Conservation (phyloP, 2,113 vertebrate species). For the Caracal caracal region DNA sequence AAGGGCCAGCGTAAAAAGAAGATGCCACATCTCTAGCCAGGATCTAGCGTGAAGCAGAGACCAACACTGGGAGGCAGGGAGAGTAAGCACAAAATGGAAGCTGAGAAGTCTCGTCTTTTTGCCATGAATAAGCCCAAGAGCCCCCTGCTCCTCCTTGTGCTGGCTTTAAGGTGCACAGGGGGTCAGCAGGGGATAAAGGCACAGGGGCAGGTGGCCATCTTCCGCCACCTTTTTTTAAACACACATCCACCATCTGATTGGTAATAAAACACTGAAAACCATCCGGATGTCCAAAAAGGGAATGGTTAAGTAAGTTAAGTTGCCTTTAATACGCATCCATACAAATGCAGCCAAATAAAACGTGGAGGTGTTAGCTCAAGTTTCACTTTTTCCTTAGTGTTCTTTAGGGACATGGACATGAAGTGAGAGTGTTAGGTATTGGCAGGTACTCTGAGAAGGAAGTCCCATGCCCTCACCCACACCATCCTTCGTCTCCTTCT, state of each 20-base stretch:
- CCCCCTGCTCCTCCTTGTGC: too few relatives aligned
- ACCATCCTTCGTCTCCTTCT: neutral
- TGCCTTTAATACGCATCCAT: neutral
- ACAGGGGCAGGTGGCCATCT: neutral
- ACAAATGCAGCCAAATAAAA: neutral
- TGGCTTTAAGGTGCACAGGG: neutral
- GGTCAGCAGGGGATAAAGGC: neutral
- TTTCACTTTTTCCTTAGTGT: neutral
- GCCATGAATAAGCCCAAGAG: neutral
- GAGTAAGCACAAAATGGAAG: neutral
- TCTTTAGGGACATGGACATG: neutral
- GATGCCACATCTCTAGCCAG: neutral
- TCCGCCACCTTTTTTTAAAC: neutral
- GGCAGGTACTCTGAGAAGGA: neutral
- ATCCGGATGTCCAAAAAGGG: neutral
- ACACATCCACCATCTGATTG: neutral
- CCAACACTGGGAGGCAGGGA: neutral
- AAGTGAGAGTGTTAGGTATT: neutral
- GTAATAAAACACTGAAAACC: neutral
- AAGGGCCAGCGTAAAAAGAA: neutral
- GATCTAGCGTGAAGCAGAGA: neutral
- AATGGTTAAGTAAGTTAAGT: neutral
- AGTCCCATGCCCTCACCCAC: neutral
- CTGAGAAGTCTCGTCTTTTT: neutral
- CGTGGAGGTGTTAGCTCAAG: neutral